A percentile compares a stretch with the other conserved stretches of the same genome.
These are phyloP conservation scores for Mus musculus DNA, from an alignment of 2,113 vertebrate genomes.

Conservation along the genomic window GRCm39 chr14:95120001-95120500, in stretches of 20 bases:
- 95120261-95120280: neutral
- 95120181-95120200: neutral
- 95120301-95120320: neutral
- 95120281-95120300: neutral
- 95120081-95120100: conserved; percentile 5
- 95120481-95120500: neutral
- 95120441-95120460: neutral
- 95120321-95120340: neutral
- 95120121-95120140: neutral
- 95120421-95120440: neutral
- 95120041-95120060: neutral
- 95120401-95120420: neutral
- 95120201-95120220: neutral
- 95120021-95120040: neutral
- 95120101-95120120: neutral
- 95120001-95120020: neutral
- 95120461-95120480: neutral
- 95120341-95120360: neutral
- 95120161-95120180: neutral
- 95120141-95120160: neutral
- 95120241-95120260: conserved; percentile 19
- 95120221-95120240: neutral
- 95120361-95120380: fast-evolving
- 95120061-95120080: neutral
- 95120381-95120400: neutral